phyloP scores from a whole-genome alignment of 2,797 vertebrate species.

The Myotis pilosus region DNA sequence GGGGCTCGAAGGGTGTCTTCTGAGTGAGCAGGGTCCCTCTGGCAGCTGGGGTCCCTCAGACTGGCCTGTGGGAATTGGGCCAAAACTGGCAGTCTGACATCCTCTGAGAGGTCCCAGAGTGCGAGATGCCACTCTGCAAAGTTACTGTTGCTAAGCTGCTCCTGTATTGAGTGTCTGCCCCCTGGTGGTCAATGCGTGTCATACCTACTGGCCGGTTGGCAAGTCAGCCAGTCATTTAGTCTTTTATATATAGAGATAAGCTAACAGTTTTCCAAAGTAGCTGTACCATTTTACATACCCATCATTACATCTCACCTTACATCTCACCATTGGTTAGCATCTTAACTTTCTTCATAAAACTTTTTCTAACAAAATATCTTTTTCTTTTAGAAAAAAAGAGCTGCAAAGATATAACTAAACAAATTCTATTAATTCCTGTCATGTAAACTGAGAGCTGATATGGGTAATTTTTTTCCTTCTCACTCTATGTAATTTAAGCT shows the following conservation, averaged over 20 bases:
- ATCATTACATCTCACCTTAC: neutral
- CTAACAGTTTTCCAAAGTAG: neutral
- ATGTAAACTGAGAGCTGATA: neutral
- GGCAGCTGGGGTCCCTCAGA: no score
- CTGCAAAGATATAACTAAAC: neutral
- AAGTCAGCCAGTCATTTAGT: no score
- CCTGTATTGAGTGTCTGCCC: no score
- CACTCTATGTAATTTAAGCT: neutral
- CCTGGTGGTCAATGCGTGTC: no score
- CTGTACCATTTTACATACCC: neutral
- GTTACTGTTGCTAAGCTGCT: no score
- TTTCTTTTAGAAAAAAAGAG: neutral
- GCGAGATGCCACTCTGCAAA: no score
- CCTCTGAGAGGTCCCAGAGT: no score
- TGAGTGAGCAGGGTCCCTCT: no score
- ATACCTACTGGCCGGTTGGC: no score
- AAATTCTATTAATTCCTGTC: neutral
- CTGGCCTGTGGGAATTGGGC: no score
- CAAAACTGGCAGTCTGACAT: no score
- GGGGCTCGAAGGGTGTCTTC: no score
- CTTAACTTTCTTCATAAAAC: neutral
- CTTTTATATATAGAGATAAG: neutral
- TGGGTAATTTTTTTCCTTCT: neutral
- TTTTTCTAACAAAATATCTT: neutral
- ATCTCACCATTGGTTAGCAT: neutral